These are phyloP conservation scores for Deroplatys truncata DNA, from an alignment of 2,888 invertebrate species.

Conservation along the genomic window DNA sequence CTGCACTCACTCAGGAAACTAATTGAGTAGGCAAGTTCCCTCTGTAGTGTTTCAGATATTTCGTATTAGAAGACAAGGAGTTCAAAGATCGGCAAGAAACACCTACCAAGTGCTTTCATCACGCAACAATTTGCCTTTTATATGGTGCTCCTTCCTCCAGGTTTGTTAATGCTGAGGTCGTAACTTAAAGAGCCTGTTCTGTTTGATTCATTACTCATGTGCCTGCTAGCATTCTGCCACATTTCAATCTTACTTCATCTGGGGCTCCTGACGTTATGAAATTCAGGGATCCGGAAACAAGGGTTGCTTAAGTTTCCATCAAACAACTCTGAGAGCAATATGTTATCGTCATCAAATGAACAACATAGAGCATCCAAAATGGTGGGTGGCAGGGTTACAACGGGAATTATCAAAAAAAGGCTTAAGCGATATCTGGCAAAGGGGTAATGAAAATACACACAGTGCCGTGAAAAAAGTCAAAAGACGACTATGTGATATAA, in stretches of 20 bases:
- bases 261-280: no score
- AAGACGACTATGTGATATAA: no score
- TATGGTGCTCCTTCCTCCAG: background rate
- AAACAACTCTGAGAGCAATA: no score
- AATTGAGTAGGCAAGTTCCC: background rate
- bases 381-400: no score
- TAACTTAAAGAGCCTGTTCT: background rate
- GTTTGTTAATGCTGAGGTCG: background rate
- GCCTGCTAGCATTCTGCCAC: background rate
- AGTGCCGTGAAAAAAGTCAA: no score
- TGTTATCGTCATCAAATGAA: no score
- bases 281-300: no score
- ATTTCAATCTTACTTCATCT: background rate
- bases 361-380: no score
- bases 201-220: background rate
- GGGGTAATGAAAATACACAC: no score
- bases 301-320: no score
- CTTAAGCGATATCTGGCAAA: no score
- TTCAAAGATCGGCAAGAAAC: background rate
- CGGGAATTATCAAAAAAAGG: no score
- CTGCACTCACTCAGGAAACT: background rate
- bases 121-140: background rate
- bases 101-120: background rate
- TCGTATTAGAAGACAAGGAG: background rate
- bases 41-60: background rate